Percentiles rank a stretch among this genome's conserved stretches.
Evolutionary conservation across 2,113 vertebrate species (phyloP).

Genomic region (Argyrosomus japonicus): DNA sequence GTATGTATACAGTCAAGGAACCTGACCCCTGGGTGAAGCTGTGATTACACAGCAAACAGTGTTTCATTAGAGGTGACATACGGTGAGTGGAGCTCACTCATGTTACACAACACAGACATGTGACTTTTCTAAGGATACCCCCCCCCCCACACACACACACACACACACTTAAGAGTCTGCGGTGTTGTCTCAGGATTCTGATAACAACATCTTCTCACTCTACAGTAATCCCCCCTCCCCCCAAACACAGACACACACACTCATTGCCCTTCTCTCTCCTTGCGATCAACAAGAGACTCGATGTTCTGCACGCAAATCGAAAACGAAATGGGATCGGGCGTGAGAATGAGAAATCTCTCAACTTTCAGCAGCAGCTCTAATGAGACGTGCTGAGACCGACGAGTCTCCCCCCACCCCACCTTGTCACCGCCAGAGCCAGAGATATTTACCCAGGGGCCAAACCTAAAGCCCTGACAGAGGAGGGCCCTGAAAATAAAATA

Average conservation of each 20-base stretch:
- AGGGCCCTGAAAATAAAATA: conserved; percentile 58
- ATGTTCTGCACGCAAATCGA: conserved; percentile 68
- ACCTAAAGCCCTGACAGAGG: conserved; percentile 4
- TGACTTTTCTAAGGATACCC: conserved; percentile 26
- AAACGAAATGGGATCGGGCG: conserved; percentile 70
- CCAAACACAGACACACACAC: neutral
- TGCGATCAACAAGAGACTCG: conserved; percentile 40
- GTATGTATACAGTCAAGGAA: neutral
- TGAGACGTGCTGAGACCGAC: conserved; percentile 38
- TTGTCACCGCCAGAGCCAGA: conserved; percentile 1
- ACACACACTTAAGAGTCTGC: conserved; percentile 9
- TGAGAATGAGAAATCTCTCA: conserved; percentile 54
- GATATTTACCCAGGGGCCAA: conserved; percentile 35
- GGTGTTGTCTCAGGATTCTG: conserved; percentile 40
- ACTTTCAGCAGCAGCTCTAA: conserved; percentile 63
- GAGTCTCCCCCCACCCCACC: neutral
- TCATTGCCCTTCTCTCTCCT: conserved; percentile 1
- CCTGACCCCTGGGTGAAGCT: conserved; percentile 4
- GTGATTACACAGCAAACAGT: conserved; percentile 23
- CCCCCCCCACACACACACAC: too few species aligned
- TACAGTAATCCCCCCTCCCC: neutral
- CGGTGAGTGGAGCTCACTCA: neutral
- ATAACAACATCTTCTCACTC: conserved; percentile 47
- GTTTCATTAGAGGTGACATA: neutral
- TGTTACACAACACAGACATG: conserved; percentile 34